Evolutionary conservation across 1,140 invertebrate species (phyloP), one percentile per base, ranked within the genome.

Genomic region (Colletes gigas): DNA sequence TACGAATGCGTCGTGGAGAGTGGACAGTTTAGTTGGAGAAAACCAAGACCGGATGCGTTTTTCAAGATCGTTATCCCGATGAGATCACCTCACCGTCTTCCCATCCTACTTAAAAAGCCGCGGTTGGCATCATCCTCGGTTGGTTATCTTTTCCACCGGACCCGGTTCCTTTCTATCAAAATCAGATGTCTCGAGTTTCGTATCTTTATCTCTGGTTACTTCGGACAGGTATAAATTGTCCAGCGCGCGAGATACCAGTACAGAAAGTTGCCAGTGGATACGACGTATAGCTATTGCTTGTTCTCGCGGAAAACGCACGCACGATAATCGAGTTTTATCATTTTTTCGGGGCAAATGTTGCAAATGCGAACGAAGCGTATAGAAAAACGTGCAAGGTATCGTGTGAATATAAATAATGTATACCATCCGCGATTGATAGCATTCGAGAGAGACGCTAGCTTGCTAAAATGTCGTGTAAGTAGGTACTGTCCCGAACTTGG

Each of bases 51-150:
- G 73, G 79, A 80, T 80, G n/a, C 44, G 54, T 60, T 80, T 66
- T 74, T 80, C 63, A 54, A 75, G 71, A 80, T 73, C 19, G 2
- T 74, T 74, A 74, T 74, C 78, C 70, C 15, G 78, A 47, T 52
- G 62, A 74, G 70, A 60, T 59, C 70, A 73, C n/a, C 77, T 59
- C 70, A 73, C n/a, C 77, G 41, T 4, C n/a, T 21, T 30, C 21
- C 41, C 15, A 19, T n/a, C 30, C 9, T 10, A 17, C 12, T 8
- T 30, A 10, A 75, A 66, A 75, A 39, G 30, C 62, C 19, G 4
- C 47, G 15, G 8, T 50, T 15, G 7, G 15, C 17, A 21, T 12
- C 39, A 15, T 30, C 39, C n/a, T n/a, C n/a, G n/a, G n/a, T n/a
- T n/a, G 21, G 21, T 77, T 70, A 69, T 69, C 44, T 70, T 77